A percentile compares a stretch with the other conserved stretches of the same genome.
Conservation (phyloP, 2,113 vertebrate species). For the Passer montanus region DNA sequence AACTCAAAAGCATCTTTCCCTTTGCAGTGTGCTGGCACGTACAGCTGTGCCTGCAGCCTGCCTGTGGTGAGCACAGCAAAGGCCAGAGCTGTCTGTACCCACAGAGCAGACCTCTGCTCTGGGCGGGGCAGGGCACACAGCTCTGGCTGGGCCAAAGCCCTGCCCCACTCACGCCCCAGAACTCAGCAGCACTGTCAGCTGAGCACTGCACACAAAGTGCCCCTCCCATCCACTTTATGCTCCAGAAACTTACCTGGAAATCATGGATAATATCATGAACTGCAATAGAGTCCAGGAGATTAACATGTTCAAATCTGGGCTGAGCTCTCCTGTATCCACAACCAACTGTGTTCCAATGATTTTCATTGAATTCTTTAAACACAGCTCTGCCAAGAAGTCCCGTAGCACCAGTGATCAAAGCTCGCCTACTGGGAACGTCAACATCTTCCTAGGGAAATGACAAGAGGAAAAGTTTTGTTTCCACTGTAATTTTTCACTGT, state of each 20-base stretch:
- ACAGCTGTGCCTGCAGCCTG: background rate
- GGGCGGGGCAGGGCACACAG: background rate
- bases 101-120: background rate
- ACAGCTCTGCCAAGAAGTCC: conserved; percentile 92
- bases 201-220: rapidly evolving
- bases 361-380: conserved; percentile 86
- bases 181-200: background rate
- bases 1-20: background rate
- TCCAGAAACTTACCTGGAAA: conserved; percentile 81
- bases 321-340: conserved; percentile 86
- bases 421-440: conserved; percentile 74
- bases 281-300: conserved; percentile 85
- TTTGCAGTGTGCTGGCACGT: rapidly evolving
- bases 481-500: background rate
- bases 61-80: background rate
- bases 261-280: conserved; percentile 83
- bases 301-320: conserved; percentile 85
- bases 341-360: conserved; percentile 84
- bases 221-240: background rate
- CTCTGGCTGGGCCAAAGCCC: background rate
- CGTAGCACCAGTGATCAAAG: conserved; percentile 90
- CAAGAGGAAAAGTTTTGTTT: background rate
- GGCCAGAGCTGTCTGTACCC: background rate
- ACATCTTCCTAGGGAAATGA: conserved; percentile 78
- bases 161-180: background rate